Base-by-base conservation (phyloP, 2,888 invertebrate species). In the Dryobota labecula region DNA sequence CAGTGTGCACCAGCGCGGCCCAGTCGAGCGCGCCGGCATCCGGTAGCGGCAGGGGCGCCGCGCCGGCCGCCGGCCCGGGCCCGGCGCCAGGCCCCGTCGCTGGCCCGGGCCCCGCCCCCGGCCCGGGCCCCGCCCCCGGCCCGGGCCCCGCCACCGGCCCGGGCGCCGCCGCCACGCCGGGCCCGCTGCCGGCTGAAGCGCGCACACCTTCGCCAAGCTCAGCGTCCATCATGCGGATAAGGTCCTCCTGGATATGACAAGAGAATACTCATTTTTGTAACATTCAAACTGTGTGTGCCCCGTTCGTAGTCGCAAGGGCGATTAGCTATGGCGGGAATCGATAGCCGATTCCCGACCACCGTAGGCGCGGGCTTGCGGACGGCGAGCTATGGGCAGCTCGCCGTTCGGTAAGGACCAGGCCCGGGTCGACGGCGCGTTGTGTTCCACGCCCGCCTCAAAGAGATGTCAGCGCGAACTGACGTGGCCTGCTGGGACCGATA, bases 221-320 rank as follows among this genome's bases (percentile, higher is more conserved):
- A 0, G 98, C 98, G 93, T 98, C 98, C 88, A 99, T 99, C 38
- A 99, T 96, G 61, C 98, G 97, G 96, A 98, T 97, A 33, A 98
- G 94, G 90, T 99, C 99, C 91, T 99, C 98, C 95, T 98, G 97
- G 13, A 47, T 38, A 51, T 45, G 9, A 47, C 18, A 38, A 38
- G 4, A 47, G 0, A 56, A 65, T 20, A 47, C 1, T 18, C 27
- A 24, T 43, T 2, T 33, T 33, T 7, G 4, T 45, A 20, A 33
- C 9, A 24, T 20, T 1, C 8, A 36, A n/a, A 27, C 20, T 13
- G 7, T 11, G n/a, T 45, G 24, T 20, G 38, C 9, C 24, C 11
- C 13, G 13, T 27, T 13, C 7, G 27, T 18, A 6, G 8, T 41
- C 5, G 24, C 36, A 18, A 38, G 9, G 36, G 2, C 9, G 2